A percentile compares a stretch with the other conserved stretches of the same genome.
phyloP scores from a whole-genome alignment of 1,140 invertebrate species.

The Drosophila nigrodunni region DNA sequence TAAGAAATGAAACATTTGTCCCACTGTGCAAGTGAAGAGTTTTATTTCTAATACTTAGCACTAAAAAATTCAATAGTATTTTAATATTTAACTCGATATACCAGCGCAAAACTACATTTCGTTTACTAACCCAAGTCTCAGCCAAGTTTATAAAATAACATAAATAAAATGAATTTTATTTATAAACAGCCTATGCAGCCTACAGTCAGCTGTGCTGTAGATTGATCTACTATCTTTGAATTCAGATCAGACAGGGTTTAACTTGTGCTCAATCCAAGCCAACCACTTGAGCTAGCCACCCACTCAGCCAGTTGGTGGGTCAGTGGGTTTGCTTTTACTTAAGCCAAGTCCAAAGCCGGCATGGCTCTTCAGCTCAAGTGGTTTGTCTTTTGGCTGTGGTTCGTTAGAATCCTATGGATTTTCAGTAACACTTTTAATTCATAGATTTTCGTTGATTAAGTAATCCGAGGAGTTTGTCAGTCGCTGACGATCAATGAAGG shows the following conservation, averaged over 20 bases:
- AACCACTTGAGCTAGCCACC: constrained; percentile 38
- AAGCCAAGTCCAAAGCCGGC: constrained; percentile 37
- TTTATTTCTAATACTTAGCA: no score
- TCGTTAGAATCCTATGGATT: constrained; percentile 63
- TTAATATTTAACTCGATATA: no score
- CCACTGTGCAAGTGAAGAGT: no score
- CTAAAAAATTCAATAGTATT: no score
- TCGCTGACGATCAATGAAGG: constrained; percentile 60
- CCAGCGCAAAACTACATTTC: no score
- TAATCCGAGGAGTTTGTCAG: constrained; percentile 55
- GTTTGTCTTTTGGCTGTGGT: constrained; percentile 12
- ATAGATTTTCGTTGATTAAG: constrained; percentile 79
- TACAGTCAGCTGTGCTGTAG: background rate
- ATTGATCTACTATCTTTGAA: background rate
- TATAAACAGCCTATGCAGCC: no score
- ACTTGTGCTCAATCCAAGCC: constrained; percentile 40
- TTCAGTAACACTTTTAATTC: constrained; percentile 72
- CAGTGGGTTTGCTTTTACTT: constrained; percentile 28
- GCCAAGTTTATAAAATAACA: no score
- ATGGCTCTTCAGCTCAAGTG: constrained; percentile 59
- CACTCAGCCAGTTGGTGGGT: constrained; percentile 8
- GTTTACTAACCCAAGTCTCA: no score
- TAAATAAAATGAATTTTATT: no score
- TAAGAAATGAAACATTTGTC: no score
- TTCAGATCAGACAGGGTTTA: constrained; percentile 27